phyloP scores from a whole-genome alignment of 2,888 invertebrate species.

The Cenopis cana region DNA sequence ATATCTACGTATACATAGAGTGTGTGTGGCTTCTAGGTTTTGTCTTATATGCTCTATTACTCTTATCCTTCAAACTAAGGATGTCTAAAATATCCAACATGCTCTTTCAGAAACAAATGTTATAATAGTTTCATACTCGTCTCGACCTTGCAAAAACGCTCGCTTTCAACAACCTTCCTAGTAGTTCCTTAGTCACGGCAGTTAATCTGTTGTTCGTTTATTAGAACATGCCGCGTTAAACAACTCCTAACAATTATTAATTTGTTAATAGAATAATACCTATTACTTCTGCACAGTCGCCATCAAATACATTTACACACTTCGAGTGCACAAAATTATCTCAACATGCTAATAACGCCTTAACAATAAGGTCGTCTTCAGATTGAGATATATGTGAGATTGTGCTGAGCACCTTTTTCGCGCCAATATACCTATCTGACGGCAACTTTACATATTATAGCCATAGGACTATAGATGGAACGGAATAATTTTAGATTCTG shows the following conservation, averaged over 20 bases:
- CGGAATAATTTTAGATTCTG: neutral
- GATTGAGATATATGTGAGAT: too few species aligned
- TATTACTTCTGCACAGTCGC: neutral
- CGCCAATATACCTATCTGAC: too few species aligned
- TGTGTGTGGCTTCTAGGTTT: neutral
- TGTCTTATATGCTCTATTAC: slow-evolving; percentile 8
- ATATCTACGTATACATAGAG: too few species aligned
- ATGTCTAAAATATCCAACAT: neutral
- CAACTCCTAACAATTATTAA: neutral
- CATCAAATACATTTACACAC: too few species aligned
- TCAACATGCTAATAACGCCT: too few species aligned
- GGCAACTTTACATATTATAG: too few species aligned
- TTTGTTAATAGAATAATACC: too few species aligned
- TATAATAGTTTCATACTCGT: slow-evolving; percentile 18
- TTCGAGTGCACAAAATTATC: too few species aligned
- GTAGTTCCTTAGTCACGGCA: slow-evolving; percentile 10
- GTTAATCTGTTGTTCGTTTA: slow-evolving; percentile 32
- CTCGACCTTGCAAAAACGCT: slow-evolving; percentile 56
- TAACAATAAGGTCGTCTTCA: too few species aligned
- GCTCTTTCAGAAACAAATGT: slow-evolving; percentile 17
- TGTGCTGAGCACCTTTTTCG: too few species aligned
- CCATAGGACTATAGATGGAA: too few species aligned
- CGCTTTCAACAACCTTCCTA: slow-evolving; percentile 56
- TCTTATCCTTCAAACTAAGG: slow-evolving; percentile 16
- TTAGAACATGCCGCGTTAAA: slow-evolving; percentile 12